A percentile compares a stretch with the other conserved stretches of the same genome.
These are phyloP conservation scores for Ophion obscuratus DNA, from an alignment of 2,888 invertebrate genomes.

Conservation along the genomic window DNA sequence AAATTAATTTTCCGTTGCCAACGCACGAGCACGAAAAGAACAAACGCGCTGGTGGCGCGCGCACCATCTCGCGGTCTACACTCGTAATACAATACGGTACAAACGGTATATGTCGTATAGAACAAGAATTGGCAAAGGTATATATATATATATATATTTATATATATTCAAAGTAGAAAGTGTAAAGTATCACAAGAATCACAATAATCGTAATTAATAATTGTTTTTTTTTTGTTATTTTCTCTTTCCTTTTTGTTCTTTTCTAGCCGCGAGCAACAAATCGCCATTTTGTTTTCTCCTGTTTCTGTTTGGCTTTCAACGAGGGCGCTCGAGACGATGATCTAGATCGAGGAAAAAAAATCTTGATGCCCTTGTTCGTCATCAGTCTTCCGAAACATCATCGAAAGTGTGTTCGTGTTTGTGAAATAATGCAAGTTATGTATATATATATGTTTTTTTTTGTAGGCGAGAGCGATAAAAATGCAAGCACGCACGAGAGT, in stretches of 20 bases:
- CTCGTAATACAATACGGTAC: slow-evolving; percentile 65
- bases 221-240: slow-evolving; percentile 50
- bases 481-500: slow-evolving; percentile 28
- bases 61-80: slow-evolving; percentile 3
- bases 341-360: slow-evolving; percentile 10
- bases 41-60: slow-evolving; percentile 4
- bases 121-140: slow-evolving; percentile 76
- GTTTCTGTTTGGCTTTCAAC: slow-evolving; percentile 2
- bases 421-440: slow-evolving; percentile 25
- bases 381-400: slow-evolving; percentile 77
- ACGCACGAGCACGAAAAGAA: slow-evolving; percentile 70
- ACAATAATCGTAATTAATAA: slow-evolving; percentile 76
- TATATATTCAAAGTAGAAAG: slow-evolving; percentile 76
- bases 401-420: neutral
- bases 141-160: neutral
- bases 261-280: slow-evolving; percentile 65
- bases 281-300: slow-evolving; percentile 19
- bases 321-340: slow-evolving; percentile 23
- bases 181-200: slow-evolving; percentile 82
- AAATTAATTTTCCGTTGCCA: slow-evolving; percentile 58
- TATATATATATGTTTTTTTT: slow-evolving; percentile 25
- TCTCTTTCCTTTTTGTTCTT: slow-evolving; percentile 32
- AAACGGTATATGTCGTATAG: slow-evolving; percentile 71
- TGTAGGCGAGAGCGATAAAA: slow-evolving; percentile 53
- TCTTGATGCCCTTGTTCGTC: slow-evolving; percentile 68